These are phyloP conservation scores for Trichechus manatus DNA, from an alignment of 2,113 vertebrate species.

Conservation along the genomic window DNA sequence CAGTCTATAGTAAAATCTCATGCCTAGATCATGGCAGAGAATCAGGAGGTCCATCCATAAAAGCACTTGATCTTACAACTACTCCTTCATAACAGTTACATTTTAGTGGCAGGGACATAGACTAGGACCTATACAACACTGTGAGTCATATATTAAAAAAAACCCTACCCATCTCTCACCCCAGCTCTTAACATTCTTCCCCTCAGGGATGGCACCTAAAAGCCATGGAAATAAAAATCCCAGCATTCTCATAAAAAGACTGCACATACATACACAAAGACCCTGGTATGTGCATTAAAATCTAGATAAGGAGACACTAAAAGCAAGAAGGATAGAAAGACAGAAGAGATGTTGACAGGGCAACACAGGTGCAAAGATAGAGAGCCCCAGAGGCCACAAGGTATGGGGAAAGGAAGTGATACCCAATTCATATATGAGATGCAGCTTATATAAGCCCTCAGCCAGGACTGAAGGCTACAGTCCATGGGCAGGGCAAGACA, in stretches of 20 bases:
- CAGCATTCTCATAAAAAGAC: background rate
- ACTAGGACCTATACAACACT: background rate
- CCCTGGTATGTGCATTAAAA: no score
- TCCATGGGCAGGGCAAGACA: background rate
- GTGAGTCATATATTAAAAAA: background rate
- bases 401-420: background rate
- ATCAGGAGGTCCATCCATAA: background rate
- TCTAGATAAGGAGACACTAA: background rate
- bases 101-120: background rate
- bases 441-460: background rate
- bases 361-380: background rate
- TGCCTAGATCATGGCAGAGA: background rate
- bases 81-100: background rate
- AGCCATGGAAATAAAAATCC: background rate
- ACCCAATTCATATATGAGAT: fast-evolving
- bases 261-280: background rate
- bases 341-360: background rate
- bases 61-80: background rate
- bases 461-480: background rate
- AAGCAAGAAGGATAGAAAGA: background rate
- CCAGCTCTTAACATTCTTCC: background rate
- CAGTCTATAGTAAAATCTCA: background rate
- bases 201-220: background rate
- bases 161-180: background rate
- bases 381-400: background rate